These are phyloP conservation scores for Tetranychus cinnabarinus DNA, from an alignment of 1,140 invertebrate species.

Conservation along the genomic window DNA sequence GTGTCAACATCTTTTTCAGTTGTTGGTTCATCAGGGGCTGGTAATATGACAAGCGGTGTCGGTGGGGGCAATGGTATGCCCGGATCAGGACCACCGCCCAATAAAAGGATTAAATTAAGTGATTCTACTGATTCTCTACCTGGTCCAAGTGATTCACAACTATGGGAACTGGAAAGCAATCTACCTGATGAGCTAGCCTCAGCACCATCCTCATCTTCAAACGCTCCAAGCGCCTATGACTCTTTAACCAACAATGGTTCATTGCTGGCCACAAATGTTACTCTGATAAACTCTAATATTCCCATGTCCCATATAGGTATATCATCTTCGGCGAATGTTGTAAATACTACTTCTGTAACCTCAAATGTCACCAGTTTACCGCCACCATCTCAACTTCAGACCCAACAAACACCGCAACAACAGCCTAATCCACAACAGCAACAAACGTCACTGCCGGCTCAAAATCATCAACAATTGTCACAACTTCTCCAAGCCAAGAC, in stretches of 20 bases:
- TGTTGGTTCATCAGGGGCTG: not conserved
- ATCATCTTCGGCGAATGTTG: constrained; percentile 1
- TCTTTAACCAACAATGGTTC: constrained; percentile 1
- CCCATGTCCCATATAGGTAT: constrained; percentile 3
- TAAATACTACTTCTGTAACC: constrained; percentile 1
- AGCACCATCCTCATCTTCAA: not conserved
- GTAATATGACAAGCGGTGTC: not conserved
- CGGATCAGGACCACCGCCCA: constrained; percentile 1
- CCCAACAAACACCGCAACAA: constrained; percentile 5
- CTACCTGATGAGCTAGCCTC: constrained; percentile 11
- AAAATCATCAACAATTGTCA: constrained; percentile 9
- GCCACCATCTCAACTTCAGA: constrained; percentile 2
- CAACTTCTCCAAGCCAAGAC: constrained; percentile 7
- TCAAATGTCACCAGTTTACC: constrained; percentile 1
- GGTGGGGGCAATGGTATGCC: not conserved
- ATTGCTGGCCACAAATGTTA: not conserved
- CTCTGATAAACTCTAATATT: not conserved
- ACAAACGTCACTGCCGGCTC: not conserved
- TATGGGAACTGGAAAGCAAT: constrained; percentile 4
- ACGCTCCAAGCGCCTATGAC: not conserved
- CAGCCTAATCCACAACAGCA: not conserved
- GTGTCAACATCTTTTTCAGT: not conserved
- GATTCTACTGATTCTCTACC: constrained; percentile 6
- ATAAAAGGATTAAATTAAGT: constrained; percentile 8
- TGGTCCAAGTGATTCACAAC: not conserved